Evolutionary conservation across 2,113 vertebrate species (phyloP).

Genomic region (Pituophis catenifer): DNA sequence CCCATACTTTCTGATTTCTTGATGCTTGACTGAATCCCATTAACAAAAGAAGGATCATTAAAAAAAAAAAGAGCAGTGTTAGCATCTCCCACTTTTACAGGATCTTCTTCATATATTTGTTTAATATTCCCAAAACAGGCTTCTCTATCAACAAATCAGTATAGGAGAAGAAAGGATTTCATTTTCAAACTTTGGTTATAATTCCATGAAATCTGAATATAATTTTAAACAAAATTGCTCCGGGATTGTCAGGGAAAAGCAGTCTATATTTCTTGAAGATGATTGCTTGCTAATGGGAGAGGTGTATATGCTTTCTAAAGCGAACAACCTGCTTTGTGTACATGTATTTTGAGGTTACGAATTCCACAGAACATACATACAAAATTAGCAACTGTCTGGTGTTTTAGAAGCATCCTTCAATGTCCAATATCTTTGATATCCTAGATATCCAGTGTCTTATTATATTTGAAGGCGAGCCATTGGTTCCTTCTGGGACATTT

Average conservation of each 20-base stretch:
- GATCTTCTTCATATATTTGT: background rate
- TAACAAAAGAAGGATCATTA: background rate
- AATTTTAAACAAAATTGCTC: background rate
- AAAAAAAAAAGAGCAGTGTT: background rate
- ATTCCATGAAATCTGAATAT: background rate
- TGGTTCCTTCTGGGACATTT: background rate
- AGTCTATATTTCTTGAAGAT: background rate
- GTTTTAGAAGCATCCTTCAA: background rate
- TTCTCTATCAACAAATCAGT: background rate
- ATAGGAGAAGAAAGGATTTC: background rate
- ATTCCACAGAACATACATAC: background rate
- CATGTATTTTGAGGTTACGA: background rate
- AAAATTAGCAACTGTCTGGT: background rate
- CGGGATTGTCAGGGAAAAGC: background rate
- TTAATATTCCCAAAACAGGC: background rate
- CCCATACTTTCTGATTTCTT: background rate
- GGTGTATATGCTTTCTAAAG: background rate
- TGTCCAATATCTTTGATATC: background rate
- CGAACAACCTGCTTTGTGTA: background rate
- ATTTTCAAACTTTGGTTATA: background rate
- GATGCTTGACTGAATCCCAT: background rate
- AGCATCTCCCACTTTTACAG: background rate
- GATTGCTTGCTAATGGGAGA: background rate
- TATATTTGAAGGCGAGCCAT: background rate
- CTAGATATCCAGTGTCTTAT: background rate